Evolutionary conservation across 1,140 invertebrate species (phyloP).

Genomic region (Formica selysi): DNA sequence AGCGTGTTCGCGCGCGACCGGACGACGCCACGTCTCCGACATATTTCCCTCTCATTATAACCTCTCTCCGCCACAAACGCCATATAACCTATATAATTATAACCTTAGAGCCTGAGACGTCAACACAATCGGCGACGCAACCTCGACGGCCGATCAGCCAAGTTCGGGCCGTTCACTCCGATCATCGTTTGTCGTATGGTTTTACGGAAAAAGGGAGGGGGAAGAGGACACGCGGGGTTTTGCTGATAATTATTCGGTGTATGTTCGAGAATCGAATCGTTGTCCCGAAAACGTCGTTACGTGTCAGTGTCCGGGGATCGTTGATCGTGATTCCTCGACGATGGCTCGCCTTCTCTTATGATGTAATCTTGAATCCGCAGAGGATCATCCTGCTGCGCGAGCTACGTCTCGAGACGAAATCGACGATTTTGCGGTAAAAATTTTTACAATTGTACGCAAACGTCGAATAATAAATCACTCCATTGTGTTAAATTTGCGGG

Average conservation of each 20-base stretch:
- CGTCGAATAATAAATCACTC: not conserved
- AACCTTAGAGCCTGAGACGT: constrained; percentile 32
- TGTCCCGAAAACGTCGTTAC: not conserved
- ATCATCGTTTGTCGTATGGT: constrained; percentile 36
- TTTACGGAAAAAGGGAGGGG: not conserved
- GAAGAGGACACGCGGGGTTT: not conserved
- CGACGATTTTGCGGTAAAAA: too few species aligned
- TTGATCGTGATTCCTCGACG: not conserved
- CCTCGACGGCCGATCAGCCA: not conserved
- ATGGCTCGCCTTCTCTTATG: not conserved
- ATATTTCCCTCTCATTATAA: constrained; percentile 50
- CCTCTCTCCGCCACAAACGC: constrained; percentile 58
- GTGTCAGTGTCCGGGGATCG: not conserved
- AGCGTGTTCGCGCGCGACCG: not conserved
- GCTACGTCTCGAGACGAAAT: not conserved
- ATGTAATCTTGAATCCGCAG: constrained; percentile 12
- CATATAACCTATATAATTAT: constrained; percentile 83
- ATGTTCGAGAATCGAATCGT: constrained; percentile 4
- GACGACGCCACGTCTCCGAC: constrained; percentile 12
- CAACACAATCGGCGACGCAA: not conserved
- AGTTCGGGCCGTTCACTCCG: not conserved
- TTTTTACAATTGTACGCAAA: not conserved
- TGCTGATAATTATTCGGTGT: not conserved
- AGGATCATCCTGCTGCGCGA: not conserved
- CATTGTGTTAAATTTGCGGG: too few species aligned